These are phyloP conservation scores for Poeciliopsis turrubarensis DNA, from an alignment of 2,113 vertebrate species.

Conservation along the genomic window DNA sequence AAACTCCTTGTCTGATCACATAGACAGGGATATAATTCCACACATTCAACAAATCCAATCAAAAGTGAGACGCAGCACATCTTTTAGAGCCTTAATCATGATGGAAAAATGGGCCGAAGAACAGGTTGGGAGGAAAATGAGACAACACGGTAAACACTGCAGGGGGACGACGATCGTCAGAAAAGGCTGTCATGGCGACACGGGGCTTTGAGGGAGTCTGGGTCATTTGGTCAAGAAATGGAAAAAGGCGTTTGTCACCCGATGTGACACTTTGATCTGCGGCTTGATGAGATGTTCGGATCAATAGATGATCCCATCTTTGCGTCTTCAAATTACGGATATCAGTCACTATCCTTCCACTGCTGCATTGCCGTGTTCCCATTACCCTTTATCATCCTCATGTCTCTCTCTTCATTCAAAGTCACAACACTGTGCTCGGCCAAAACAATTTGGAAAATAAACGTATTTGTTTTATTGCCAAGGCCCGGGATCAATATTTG, in stretches of 20 bases:
- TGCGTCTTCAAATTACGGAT: conserved; percentile 74
- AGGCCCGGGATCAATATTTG: not conserved
- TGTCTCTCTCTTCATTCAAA: conserved; percentile 4
- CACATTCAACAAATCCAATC: not conserved
- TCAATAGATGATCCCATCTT: conserved; percentile 78
- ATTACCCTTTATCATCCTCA: conserved; percentile 4
- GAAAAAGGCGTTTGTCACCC: conserved; percentile 61
- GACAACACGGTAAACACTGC: conserved; percentile 11
- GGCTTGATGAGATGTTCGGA: conserved; percentile 77
- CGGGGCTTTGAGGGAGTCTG: conserved; percentile 24
- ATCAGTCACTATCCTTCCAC: conserved; percentile 73
- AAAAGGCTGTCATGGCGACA: conserved; percentile 24
- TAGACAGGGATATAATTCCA: too few species aligned
- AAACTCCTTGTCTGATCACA: not conserved
- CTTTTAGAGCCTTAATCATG: not conserved
- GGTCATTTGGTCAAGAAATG: conserved; percentile 36
- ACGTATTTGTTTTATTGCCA: not conserved
- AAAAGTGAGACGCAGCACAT: not conserved
- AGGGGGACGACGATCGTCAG: conserved; percentile 20
- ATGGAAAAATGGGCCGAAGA: not conserved
- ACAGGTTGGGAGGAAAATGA: conserved; percentile 14
- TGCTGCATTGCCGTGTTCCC: conserved; percentile 8
- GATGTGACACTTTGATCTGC: conserved; percentile 61
- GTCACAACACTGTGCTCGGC: conserved; percentile 9
- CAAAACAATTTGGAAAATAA: conserved; percentile 8